These are phyloP conservation scores for Poecilia gillii DNA, from an alignment of 2,797 vertebrate genomes.

Conservation along the genomic window DNA sequence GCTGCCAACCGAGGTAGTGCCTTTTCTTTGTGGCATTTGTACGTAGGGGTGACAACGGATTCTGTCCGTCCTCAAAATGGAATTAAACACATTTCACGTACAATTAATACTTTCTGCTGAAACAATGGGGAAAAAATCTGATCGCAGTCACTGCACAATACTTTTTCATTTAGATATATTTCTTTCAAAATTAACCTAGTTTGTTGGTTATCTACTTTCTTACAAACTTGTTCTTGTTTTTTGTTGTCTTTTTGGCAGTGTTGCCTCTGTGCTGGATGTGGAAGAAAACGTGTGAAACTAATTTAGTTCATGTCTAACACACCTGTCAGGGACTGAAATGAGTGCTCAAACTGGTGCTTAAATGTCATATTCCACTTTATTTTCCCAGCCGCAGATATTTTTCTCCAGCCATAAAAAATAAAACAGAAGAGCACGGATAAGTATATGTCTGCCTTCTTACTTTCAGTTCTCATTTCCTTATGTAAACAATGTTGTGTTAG, in stretches of 20 bases:
- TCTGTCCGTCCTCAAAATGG: background rate
- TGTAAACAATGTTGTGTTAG: slow-evolving; percentile 70
- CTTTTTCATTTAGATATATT: background rate
- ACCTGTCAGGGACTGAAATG: slow-evolving; percentile 60
- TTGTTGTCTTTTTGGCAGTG: slow-evolving; percentile 6
- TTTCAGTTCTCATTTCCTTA: slow-evolving; percentile 73
- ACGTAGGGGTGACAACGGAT: background rate
- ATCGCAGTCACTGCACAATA: background rate
- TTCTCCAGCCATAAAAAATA: slow-evolving; percentile 49
- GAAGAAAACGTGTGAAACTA: slow-evolving; percentile 45
- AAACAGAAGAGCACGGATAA: slow-evolving; percentile 22
- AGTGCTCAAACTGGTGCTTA: slow-evolving; percentile 50
- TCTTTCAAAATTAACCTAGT: slow-evolving; percentile 6
- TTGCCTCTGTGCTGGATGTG: slow-evolving; percentile 29
- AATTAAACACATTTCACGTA: background rate
- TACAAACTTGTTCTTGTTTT: background rate
- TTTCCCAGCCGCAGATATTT: slow-evolving; percentile 49
- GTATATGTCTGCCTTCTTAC: slow-evolving; percentile 65
- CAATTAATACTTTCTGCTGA: background rate
- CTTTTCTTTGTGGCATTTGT: background rate
- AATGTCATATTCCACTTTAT: slow-evolving; percentile 61
- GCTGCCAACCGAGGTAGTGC: background rate
- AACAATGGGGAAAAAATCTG: slow-evolving; percentile 1
- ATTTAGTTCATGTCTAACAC: slow-evolving; percentile 61
- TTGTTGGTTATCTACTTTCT: slow-evolving; percentile 3